Evolutionary conservation across 2,113 vertebrate genomes (phyloP), one percentile per base, ranked within the genome.

Genomic region (Mormoops blainvillei): DNA sequence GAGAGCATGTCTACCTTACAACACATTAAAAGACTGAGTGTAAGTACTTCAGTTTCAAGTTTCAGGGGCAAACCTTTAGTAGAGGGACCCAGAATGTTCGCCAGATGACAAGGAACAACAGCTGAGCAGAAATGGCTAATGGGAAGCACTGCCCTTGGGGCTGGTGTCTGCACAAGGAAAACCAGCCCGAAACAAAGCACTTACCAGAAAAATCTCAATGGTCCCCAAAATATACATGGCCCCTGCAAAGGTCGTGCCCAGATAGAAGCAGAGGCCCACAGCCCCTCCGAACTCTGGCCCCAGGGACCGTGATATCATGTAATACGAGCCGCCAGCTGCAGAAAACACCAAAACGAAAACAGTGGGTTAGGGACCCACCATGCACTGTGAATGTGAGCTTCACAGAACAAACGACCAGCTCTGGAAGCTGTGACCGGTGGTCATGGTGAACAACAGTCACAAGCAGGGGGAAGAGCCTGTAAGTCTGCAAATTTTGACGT

Each of bases 201-300:
- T 99, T 96, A 99, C 99, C 99, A 99, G 91, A 16, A 99, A 98
- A 92, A 99, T 99, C 98, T 99, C 99, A 38, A 99, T 99, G 98
- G 99, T 99, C 38, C 99, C 99, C 97, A 99, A 98, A 98, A 99
- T 99, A 96, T 99, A 99, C 99, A 99, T 99, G 94, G 99, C 99
- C 63, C 99, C 99, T 20, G 99, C 99, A 24, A 98, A 99, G 0
- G 99, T 99, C 70, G 99, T 99, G 94, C 99, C 99, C 97, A 99
- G 97, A 92, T 99, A 99, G 98, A 99, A 99, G 98, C 99, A 99
- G 97, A 99, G 99, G 68, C 99, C 99, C 43, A 99, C 99, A 1
- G 99, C 99, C 22, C 99, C 99, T 82, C 99, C 99, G 82, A 99
- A 99, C 97, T 99, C 99, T 0, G 99, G 99, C 28, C 99, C 99